Conservation (phyloP, 2,888 invertebrate genomes). For the Anthoptus insignis region DNA sequence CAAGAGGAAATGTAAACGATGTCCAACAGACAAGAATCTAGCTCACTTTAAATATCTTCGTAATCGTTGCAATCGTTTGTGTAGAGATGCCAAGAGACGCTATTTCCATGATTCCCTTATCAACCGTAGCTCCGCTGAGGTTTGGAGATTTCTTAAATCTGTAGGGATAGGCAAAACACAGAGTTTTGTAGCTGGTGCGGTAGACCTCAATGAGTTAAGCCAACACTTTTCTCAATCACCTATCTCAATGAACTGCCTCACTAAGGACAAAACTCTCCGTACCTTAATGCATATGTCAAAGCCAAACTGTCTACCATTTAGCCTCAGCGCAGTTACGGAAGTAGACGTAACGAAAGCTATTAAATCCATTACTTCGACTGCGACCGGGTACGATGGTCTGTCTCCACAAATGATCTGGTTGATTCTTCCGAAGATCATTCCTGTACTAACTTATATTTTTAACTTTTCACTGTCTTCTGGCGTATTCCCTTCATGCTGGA, state of each 20-base stretch:
- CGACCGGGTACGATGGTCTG: too few relatives aligned
- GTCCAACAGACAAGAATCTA: conserved; percentile 2
- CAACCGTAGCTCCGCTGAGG: not conserved
- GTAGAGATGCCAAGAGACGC: conserved; percentile 25
- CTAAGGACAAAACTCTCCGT: too few relatives aligned
- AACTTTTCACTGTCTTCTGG: too few relatives aligned
- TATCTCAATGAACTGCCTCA: not conserved
- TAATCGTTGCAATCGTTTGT: conserved; percentile 17
- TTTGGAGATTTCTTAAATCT: conserved; percentile 16
- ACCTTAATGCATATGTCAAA: too few relatives aligned
- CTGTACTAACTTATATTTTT: too few relatives aligned
- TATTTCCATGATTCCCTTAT: not conserved
- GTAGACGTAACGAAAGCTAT: too few relatives aligned
- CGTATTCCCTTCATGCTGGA: too few relatives aligned
- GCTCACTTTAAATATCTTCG: conserved; percentile 6
- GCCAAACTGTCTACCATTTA: too few relatives aligned
- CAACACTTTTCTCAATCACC: not conserved
- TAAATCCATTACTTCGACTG: too few relatives aligned
- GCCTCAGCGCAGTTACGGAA: too few relatives aligned
- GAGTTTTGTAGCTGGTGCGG: not conserved
- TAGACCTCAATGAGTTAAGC: not conserved
- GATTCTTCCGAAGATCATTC: too few relatives aligned
- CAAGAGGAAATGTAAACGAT: not conserved
- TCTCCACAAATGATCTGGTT: too few relatives aligned
- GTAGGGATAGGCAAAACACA: conserved; percentile 17